A percentile compares a stretch with the other conserved stretches of the same genome.
Evolutionary conservation across 2,888 invertebrate species (phyloP).

Genomic region (Dynastes maya): DNA sequence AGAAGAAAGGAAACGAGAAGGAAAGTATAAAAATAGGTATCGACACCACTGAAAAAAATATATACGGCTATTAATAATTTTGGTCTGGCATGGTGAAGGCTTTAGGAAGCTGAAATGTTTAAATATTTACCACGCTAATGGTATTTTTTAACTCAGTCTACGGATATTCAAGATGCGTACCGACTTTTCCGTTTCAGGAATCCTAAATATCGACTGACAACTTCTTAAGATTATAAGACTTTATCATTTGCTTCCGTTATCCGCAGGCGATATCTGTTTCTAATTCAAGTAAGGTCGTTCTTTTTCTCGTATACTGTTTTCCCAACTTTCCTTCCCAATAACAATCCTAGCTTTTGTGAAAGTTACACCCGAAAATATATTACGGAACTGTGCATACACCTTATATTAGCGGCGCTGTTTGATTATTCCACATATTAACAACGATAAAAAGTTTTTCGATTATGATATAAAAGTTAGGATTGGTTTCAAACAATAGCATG

Average conservation of each 20-base stretch:
- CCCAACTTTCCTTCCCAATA: conserved; percentile 8
- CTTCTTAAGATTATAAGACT: conserved; percentile 43
- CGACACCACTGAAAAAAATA: neutral
- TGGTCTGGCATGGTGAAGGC: neutral
- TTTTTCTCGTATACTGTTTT: conserved; percentile 22
- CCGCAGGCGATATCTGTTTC: conserved; percentile 29
- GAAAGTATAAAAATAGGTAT: neutral
- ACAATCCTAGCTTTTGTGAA: neutral
- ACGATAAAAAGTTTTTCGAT: conserved; percentile 11
- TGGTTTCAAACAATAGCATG: neutral
- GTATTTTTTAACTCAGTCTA: neutral
- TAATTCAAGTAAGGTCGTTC: conserved; percentile 31
- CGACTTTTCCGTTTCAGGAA: neutral
- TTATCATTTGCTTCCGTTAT: conserved; percentile 44
- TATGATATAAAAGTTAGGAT: neutral
- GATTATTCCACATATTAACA: neutral
- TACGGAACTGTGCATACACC: neutral
- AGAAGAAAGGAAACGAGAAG: neutral
- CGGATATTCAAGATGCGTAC: conserved; percentile 16
- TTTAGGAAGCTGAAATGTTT: conserved; percentile 20
- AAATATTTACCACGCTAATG: conserved; percentile 33
- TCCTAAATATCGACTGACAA: conserved; percentile 32
- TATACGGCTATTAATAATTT: conserved; percentile 22
- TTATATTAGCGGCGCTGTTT: neutral
- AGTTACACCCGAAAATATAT: conserved; percentile 3